phyloP scores from a whole-genome alignment of 2,888 invertebrate genomes.

The Chaitophorus viminalis region DNA sequence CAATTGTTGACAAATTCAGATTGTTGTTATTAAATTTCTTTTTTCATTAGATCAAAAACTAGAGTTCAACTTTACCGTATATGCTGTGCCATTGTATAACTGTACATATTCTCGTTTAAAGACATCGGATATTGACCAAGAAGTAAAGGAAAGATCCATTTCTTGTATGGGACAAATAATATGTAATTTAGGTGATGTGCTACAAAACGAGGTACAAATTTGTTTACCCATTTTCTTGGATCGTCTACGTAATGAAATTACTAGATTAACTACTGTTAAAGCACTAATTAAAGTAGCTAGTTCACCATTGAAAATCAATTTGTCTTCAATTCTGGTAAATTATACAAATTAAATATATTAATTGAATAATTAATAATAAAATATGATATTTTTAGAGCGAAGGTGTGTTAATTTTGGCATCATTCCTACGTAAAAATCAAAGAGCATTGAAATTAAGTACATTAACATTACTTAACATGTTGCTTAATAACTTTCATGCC shows the following conservation, averaged over 20 bases:
- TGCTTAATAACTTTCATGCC: constrained; percentile 87
- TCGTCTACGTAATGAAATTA: constrained; percentile 95
- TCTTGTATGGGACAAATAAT: constrained; percentile 96
- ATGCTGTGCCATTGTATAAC: constrained; percentile 82
- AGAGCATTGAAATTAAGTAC: constrained; percentile 92
- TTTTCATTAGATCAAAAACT: constrained; percentile 68
- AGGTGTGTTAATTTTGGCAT: constrained; percentile 89
- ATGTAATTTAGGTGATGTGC: constrained; percentile 88
- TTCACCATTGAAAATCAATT: constrained; percentile 85
- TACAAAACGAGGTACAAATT: constrained; percentile 80
- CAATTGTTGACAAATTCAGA: constrained; percentile 21
- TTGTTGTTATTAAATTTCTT: constrained; percentile 63
- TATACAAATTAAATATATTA: neutral
- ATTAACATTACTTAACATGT: constrained; percentile 86
- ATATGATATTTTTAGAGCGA: constrained; percentile 74
- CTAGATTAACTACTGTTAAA: constrained; percentile 94
- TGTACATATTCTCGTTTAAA: constrained; percentile 87
- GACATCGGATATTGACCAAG: constrained; percentile 98
- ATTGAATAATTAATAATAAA: constrained; percentile 41
- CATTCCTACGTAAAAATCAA: constrained; percentile 96
- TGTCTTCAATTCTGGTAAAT: constrained; percentile 81
- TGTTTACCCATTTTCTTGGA: constrained; percentile 96
- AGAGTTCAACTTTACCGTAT: constrained; percentile 80
- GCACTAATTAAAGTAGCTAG: constrained; percentile 94
- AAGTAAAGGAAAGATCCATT: constrained; percentile 98